Evolutionary conservation across 2,113 vertebrate genomes (phyloP).

Genomic region (Cranoglanis bouderius): DNA sequence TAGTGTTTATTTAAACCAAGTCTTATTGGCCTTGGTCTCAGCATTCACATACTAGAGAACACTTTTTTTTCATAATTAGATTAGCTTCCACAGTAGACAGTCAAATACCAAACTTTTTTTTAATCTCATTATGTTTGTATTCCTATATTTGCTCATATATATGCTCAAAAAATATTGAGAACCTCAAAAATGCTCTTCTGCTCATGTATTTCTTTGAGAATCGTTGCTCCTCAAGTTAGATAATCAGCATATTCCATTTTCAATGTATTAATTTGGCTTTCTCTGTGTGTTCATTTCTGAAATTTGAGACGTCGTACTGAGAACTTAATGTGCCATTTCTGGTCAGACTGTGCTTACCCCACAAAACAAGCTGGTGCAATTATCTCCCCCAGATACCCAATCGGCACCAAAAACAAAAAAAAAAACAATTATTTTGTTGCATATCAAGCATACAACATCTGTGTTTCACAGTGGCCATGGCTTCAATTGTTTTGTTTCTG

Average conservation of each 20-base stretch:
- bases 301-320: constrained; percentile 19
- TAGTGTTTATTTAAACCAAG: background rate
- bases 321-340: constrained; percentile 9
- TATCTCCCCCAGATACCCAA: background rate
- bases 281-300: background rate
- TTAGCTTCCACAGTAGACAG: background rate
- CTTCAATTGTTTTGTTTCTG: background rate
- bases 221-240: background rate
- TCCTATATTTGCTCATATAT: background rate
- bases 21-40: background rate
- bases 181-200: background rate
- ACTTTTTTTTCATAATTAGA: background rate
- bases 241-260: background rate
- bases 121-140: background rate
- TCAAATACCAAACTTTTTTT: background rate
- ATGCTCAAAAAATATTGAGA: background rate
- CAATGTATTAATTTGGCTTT: background rate
- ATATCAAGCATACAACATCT: background rate
- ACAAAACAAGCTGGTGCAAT: background rate
- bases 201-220: background rate
- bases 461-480: background rate
- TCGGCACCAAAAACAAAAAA: background rate
- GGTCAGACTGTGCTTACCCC: constrained; percentile 18
- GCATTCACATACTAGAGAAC: background rate
- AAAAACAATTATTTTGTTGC: background rate